Base-by-base conservation (phyloP, 2,888 invertebrate genomes). In the Petrophora chlorosata region DNA sequence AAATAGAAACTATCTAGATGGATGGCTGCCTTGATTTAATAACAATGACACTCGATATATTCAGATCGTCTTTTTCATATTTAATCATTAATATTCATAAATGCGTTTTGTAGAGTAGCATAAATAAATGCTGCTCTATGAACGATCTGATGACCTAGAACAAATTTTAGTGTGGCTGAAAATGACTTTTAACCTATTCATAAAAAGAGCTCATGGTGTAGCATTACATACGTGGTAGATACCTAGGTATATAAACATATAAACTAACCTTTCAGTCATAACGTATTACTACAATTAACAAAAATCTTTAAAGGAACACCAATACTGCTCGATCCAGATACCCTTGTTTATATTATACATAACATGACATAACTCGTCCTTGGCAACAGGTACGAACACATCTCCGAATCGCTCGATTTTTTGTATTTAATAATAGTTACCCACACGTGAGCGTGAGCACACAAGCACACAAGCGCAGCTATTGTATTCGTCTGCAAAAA, bases 401-500 rank as follows among this genome's bases (percentile, higher is more conserved):
- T 48, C 44, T 36, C 41, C 22, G 47, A 57, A 61, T 36, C 40
- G 43, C 15, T 43, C 47, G 30, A 47, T 65, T 63, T 67, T 71
- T 65, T 41, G 52, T 53, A 38, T 50, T 59, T 59, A 66, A 60
- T 65, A 65, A 69, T 55, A 65, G 44, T 55, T 44, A 67, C 62
- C 57, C 59, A 59, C 54, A 68, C 65, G 59, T 60, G 61, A 69
- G 63, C 61, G 64, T 57, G 64, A 67, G 67, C n/a, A n/a, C n/a
- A n/a, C n/a, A n/a, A n/a, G 56, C 73, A 74, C 70, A 77, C 67
- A 70, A 43, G 56, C 62, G 53, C 62, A 61, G 44, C 73, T 73
- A 79, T 83, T 83, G 79, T 82, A 67, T 76, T 82, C 70, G 70
- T 67, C 70, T 77, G 84, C 83, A 88, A 89, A 90, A 88, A 89